Evolutionary conservation across 2,888 invertebrate species (phyloP).

Genomic region (Lymantria dispar): DNA sequence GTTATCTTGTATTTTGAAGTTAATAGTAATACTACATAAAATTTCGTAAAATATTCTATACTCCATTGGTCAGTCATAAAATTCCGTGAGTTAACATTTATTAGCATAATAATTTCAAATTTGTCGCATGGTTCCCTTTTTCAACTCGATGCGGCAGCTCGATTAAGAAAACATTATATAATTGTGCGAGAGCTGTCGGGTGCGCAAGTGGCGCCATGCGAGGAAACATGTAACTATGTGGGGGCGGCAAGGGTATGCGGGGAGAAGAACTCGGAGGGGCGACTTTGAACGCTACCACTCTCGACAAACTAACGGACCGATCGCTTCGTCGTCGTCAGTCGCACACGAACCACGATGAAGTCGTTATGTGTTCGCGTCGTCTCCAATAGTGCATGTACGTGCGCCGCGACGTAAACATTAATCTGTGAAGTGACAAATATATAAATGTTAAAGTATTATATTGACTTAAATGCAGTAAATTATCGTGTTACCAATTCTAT

Average conservation of each 20-base stretch:
- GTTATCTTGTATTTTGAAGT: no score
- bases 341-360: constrained; percentile 70
- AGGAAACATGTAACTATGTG: constrained; percentile 74
- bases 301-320: constrained; percentile 55
- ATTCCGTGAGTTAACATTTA: constrained; percentile 10
- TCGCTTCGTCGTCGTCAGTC: constrained; percentile 57
- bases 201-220: constrained; percentile 78
- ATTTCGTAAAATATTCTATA: constrained; percentile 26
- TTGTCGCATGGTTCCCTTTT: constrained; percentile 52
- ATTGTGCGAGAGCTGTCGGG: constrained; percentile 70
- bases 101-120: constrained; percentile 46
- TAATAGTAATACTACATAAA: no score
- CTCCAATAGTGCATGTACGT: constrained; percentile 55
- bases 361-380: constrained; percentile 64
- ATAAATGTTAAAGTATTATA: constrained; percentile 42
- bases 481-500: constrained; percentile 42
- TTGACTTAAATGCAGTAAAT: constrained; percentile 49
- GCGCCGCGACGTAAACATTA: constrained; percentile 74
- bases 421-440: constrained; percentile 60
- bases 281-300: constrained; percentile 64
- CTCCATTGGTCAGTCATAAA: constrained; percentile 32
- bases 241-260: constrained; percentile 56
- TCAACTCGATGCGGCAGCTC: constrained; percentile 63
- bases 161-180: constrained; percentile 81
- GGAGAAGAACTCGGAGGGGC: constrained; percentile 59